Base-by-base conservation (phyloP, 2,888 invertebrate species). In the Lutraria lutraria region DNA sequence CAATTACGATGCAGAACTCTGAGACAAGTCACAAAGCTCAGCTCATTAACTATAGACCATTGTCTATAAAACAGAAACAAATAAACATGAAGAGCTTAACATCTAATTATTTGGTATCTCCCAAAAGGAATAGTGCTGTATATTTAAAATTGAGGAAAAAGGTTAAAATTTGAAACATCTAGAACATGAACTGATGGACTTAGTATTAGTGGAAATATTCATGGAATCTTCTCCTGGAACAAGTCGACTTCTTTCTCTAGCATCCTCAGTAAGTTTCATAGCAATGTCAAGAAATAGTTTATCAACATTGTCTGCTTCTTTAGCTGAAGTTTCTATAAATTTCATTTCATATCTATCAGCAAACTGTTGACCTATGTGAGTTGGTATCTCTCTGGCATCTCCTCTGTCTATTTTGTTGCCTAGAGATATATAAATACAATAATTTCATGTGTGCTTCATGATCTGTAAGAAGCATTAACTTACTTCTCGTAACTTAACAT, bases 391-490 rank as follows among this genome's bases (percentile, higher is more conserved):
- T 93, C 99, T 97, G 79, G 96, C 96, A 96, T 99, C 99, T 96
- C 99, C 99, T 94, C 99, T 98, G 97, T 99, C 99, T 95, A 99
- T 99, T 97, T 99, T 99, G 97, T 99, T 99, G 94, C 99, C 98
- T 98, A 81, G 4, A 68, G 68, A 68, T 63, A 43, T 8, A 87
- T 25, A 81, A 72, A 43, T 2, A 8, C 19, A 60, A 21, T 60
- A 43, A 43, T 4, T 4, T 43, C 2, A 4, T 43, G 2, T 43
- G 8, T 8, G 8, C 43, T 43, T 43, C 8, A 43, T 43, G 43
- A 43, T 8, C 8, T 43, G 43, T 43, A 43, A 43, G 4, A 43
- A 43, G 8, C 43, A 43, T 43, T 2, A 43, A 43, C 43, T 43
- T 43, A 43, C 8, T 43, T 43, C 8, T 43, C n/a, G 2, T 43